Evolutionary conservation across 2,888 invertebrate species (phyloP).

Genomic region (Apomyelois bistriatella): DNA sequence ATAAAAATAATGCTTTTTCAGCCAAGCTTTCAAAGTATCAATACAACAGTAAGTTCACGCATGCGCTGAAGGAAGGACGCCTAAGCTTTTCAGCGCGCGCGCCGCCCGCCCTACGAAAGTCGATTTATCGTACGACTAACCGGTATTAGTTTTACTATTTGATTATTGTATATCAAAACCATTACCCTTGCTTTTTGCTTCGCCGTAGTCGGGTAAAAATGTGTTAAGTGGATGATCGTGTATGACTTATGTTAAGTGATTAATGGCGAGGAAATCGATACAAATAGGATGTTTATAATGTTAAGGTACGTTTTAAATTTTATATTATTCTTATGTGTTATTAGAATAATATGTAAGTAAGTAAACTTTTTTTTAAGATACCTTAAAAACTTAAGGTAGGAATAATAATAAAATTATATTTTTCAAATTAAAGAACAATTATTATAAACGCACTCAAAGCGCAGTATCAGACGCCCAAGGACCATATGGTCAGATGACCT

Average conservation of each 20-base stretch:
- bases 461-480: too few relatives aligned
- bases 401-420: too few relatives aligned
- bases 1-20: constrained; percentile 30
- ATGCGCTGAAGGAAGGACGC: constrained; percentile 43
- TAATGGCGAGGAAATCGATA: background rate
- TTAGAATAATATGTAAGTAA: too few relatives aligned
- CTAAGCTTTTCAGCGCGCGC: constrained; percentile 66
- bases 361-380: too few relatives aligned
- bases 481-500: too few relatives aligned
- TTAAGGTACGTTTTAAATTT: background rate
- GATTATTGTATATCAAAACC: too few relatives aligned
- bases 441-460: too few relatives aligned
- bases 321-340: too few relatives aligned
- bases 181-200: too few relatives aligned
- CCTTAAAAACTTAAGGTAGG: too few relatives aligned
- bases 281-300: background rate
- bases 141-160: constrained; percentile 3
- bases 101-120: constrained; percentile 65
- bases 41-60: constrained; percentile 56
- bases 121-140: constrained; percentile 5
- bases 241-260: background rate
- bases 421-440: too few relatives aligned
- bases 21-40: constrained; percentile 32
- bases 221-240: constrained; percentile 27
- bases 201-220: constrained; percentile 28